Evolutionary conservation across 1,140 invertebrate genomes (phyloP).

Genomic region (Procambarus clarkii): DNA sequence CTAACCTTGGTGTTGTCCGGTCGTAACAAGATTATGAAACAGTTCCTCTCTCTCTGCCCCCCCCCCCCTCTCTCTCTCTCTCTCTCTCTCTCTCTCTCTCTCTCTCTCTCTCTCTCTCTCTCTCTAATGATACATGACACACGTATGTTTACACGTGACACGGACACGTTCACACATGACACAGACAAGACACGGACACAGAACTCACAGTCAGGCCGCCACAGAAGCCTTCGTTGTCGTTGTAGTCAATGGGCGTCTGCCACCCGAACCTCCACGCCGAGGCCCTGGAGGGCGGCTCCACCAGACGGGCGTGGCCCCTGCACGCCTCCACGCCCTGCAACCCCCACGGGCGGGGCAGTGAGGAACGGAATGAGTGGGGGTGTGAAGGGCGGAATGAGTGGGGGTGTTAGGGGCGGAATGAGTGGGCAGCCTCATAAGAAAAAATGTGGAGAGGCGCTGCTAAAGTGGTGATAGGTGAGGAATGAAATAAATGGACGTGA

Average conservation of each 20-base stretch:
- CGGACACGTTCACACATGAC: too few species aligned
- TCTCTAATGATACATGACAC: too few species aligned
- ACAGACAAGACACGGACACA: background rate
- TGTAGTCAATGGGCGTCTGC: slow-evolving; percentile 32
- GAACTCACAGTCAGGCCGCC: slow-evolving; percentile 29
- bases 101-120: too few species aligned
- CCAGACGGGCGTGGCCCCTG: slow-evolving; percentile 19
- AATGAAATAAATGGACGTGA: background rate
- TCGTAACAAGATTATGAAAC: too few species aligned
- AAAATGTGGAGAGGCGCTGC: too few species aligned
- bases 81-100: too few species aligned
- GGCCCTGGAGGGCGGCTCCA: slow-evolving; percentile 37
- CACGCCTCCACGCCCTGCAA: background rate
- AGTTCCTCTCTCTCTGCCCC: too few species aligned
- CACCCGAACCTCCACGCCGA: slow-evolving; percentile 49
- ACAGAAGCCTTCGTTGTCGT: slow-evolving; percentile 47
- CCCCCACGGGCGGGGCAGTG: background rate
- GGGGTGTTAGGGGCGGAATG: background rate
- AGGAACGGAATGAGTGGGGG: background rate
- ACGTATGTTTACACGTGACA: too few species aligned
- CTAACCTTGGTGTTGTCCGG: too few species aligned
- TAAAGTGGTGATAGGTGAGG: background rate
- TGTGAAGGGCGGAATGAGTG: background rate
- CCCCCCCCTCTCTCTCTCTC: too few species aligned
- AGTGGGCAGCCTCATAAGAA: background rate